Base-by-base conservation (phyloP, 1,140 invertebrate species). In the Amphibalanus amphitrite region DNA sequence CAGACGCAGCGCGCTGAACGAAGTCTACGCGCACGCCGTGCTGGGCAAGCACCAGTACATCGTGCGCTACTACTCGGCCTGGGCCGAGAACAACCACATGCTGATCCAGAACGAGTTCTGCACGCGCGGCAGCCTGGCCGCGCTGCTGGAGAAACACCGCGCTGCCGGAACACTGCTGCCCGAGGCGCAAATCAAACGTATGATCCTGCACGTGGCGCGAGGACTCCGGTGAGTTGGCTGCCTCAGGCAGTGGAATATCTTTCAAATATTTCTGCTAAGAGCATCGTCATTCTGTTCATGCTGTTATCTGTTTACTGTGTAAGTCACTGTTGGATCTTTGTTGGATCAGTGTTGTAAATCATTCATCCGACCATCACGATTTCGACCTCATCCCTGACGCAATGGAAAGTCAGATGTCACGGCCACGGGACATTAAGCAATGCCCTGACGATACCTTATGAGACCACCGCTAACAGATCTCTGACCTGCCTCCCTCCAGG, bases 31-130 rank as follows among this genome's bases (percentile, higher is more conserved):
- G 0, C 93, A 83, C 74, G 82, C 82, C 30, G 82, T 83, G 17
- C 74, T 83, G 4, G 82, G 81, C 15, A 80, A 81, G 73, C 82
- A 83, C 75, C 76, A 78, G n/a, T 81, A 83, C 74, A 80, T 83
- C 25, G 82, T 83, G 6, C 73, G 81, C 40, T 83, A 83, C 74
- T 73, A 73, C 81, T 80, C 91, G 0, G 92, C 92, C 1, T 96
- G 93, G 93, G 90, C 91, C 33, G 93, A 96, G 77, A 87, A 93
- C 77, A 89, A 92, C 78, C 90, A 93, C 77, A 67, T 67, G 65
- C 28, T 67, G 65, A 94, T 95, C 72, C 93, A 95, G 79, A 95
- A 92, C 77, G 92, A 95, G 79, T 95, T 89, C 79, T 95, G 93
- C 76, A 92, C 93, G 78, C 90, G 91, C n/a, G 92, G 92, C 28